phyloP scores from a whole-genome alignment of 2,113 vertebrate genomes.

The Genyomyrus donnyi region DNA sequence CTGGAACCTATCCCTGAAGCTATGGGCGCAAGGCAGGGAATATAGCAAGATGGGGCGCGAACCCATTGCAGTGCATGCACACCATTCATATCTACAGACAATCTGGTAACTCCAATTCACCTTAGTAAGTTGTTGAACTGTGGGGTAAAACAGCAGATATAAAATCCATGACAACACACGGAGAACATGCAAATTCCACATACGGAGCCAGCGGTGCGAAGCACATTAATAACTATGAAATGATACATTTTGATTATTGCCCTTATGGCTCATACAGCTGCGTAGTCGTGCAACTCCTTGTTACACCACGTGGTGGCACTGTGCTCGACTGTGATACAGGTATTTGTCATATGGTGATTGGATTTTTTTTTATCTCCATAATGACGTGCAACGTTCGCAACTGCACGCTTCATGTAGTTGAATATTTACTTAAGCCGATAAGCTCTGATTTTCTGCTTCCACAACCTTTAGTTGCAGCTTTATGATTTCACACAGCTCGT shows the following conservation, averaged over 20 bases:
- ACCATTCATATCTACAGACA: background rate
- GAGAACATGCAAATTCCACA: background rate
- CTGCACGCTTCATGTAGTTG: background rate
- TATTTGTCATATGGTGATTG: background rate
- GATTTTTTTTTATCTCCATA: background rate
- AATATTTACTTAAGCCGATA: slow-evolving; percentile 1
- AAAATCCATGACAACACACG: background rate
- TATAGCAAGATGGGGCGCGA: background rate
- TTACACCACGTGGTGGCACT: background rate
- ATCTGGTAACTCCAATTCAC: background rate
- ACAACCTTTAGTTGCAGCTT: background rate
- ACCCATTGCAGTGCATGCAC: background rate
- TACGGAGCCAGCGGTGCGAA: background rate
- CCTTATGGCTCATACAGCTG: background rate
- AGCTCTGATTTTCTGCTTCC: background rate
- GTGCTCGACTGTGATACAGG: background rate
- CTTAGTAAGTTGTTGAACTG: background rate
- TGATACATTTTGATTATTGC: background rate
- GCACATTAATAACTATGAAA: background rate
- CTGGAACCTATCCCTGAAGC: background rate
- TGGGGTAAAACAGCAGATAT: background rate
- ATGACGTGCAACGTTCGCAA: background rate
- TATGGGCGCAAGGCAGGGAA: background rate
- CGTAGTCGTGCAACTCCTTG: background rate
- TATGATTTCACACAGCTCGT: background rate